Evolutionary conservation across 2,888 invertebrate species (phyloP), one percentile per base, ranked within the genome.

Genomic region (Eupithecia centaureata): DNA sequence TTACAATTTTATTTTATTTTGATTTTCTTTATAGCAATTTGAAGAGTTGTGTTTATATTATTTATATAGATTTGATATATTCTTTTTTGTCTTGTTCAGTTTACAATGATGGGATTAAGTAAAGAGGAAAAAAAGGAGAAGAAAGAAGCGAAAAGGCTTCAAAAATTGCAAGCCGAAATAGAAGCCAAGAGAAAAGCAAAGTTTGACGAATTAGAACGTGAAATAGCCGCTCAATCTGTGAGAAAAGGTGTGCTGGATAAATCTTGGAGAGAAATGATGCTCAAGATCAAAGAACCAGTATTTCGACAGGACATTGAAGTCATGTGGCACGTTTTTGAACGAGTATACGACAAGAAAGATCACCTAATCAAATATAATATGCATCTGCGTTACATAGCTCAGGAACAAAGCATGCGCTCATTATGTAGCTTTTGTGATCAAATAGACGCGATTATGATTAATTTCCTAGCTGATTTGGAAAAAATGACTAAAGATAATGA

Each of bases 331-430:
- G 83, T 84, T 2, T 92, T 96, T 75, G 94, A 95, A 78, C 87
- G 94, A 72, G 86, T 89, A 0, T 82, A 94, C 18, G 93, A 94
- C 63, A 93, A 94, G 72, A 96, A 96, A 86, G 94, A 96, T 76
- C 84, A 93, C 35, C 82, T 94, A 3, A 95, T 96, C 63, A 80
- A 85, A 7, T 91, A 92, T 72, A 90, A 95, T 15, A 87, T 95
- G 79, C 87, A 90, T 63, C 94, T 95, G 73, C 89, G 95, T 73
- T 90, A 95, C 61, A 84, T 94, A 68, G 94, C 95, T 3, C 95
- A 96, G 81, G 90, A 94, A 28, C 95, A 96, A 79, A 95, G 95
- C 76, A 91, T 94, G 68, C 92, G 94, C 71, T 94, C 95, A 62
- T 94, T 95, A 73, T 92, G 95, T 61, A 94, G 94, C 47, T 96